These are phyloP conservation scores for Diadema setosum DNA, from an alignment of 35 echinoderm and acorn worm genomes.

Conservation along the genomic window DNA sequence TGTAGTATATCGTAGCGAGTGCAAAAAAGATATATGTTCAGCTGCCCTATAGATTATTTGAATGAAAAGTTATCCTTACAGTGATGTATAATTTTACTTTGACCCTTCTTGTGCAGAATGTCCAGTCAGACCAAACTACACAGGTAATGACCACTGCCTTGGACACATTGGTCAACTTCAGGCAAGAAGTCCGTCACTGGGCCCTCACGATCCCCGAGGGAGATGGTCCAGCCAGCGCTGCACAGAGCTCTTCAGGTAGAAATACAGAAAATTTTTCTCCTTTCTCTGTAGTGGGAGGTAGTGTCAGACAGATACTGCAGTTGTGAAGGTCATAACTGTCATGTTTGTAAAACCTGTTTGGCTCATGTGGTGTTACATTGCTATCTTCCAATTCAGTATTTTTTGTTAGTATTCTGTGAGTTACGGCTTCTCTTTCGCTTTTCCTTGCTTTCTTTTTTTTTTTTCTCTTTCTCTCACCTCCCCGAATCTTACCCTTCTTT, in stretches of 20 bases:
- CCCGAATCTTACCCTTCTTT: too few species aligned
- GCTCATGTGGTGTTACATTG: background rate
- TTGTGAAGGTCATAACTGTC: background rate
- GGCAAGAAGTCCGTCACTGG: conserved; percentile 66
- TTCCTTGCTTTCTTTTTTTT: too few species aligned
- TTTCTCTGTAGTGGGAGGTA: background rate
- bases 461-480: too few species aligned
- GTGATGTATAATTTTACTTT: too few species aligned
- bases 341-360: background rate
- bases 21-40: too few species aligned
- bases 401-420: background rate
- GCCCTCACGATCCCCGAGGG: conserved; percentile 42
- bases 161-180: conserved; percentile 63
- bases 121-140: background rate
- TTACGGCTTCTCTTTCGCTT: background rate
- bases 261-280: background rate
- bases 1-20: too few species aligned
- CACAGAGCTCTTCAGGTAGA: background rate
- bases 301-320: too few species aligned
- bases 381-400: background rate
- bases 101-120: background rate
- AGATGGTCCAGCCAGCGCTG: background rate
- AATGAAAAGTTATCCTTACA: too few species aligned
- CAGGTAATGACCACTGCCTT: conserved; percentile 41
- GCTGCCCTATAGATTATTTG: too few species aligned